Conservation (phyloP, 2,113 vertebrate species). For the Etia nguti region DNA sequence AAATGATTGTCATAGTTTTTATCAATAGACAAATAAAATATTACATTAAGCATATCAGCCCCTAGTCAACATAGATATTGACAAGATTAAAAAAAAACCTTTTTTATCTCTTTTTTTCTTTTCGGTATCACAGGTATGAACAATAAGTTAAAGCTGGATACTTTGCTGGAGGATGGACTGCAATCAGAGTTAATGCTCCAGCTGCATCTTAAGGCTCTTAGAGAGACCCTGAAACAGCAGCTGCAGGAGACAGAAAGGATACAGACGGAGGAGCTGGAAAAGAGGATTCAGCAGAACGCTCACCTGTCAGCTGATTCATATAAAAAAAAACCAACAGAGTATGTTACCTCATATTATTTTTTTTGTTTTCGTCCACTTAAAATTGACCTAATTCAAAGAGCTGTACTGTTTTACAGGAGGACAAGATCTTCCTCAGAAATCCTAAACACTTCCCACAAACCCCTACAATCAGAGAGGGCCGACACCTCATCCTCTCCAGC, state of each 20-base stretch:
- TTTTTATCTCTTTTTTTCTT: background rate
- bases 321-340: slow-evolving; percentile 52
- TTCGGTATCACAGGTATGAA: background rate
- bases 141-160: slow-evolving; percentile 34
- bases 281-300: slow-evolving; percentile 58
- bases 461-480: slow-evolving; percentile 42
- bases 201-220: slow-evolving; percentile 54
- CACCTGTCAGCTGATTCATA: slow-evolving; percentile 1
- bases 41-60: background rate
- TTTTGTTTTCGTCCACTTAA: background rate
- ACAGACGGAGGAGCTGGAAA: slow-evolving; percentile 60
- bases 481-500: slow-evolving; percentile 50
- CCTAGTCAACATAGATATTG: background rate
- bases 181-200: slow-evolving; percentile 52
- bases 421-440: slow-evolving; percentile 68
- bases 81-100: background rate
- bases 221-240: slow-evolving; percentile 55
- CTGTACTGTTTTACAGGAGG: slow-evolving; percentile 3
- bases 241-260: slow-evolving; percentile 60
- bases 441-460: slow-evolving; percentile 17
- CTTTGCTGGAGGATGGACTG: slow-evolving; percentile 42
- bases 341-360: background rate
- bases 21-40: background rate
- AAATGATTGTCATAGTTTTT: background rate
- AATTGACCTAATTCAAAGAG: background rate